A percentile compares a stretch with the other conserved stretches of the same genome.
Evolutionary conservation across 2,113 vertebrate species (phyloP).

Genomic region (Connochaetes taurinus): DNA sequence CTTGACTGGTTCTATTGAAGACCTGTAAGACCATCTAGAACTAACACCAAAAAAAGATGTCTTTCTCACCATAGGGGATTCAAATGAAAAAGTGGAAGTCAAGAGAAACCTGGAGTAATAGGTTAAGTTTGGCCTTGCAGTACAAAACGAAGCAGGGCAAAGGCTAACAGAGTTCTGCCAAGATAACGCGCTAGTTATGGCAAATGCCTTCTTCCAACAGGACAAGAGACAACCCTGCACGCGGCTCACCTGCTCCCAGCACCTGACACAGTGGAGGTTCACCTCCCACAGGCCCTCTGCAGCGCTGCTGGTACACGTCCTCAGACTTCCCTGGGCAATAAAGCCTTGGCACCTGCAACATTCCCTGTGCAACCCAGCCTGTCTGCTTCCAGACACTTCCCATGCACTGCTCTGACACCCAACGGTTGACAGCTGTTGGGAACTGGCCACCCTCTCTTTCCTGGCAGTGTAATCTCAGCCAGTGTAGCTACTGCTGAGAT

Average conservation of each 20-base stretch:
- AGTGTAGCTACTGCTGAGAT: not conserved
- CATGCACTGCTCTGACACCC: not conserved
- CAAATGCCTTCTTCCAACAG: not conserved
- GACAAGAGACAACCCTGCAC: not conserved
- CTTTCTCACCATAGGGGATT: not conserved
- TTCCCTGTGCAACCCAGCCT: not conserved
- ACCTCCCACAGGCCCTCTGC: not conserved
- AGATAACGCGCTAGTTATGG: not conserved
- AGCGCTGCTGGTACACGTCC: not conserved
- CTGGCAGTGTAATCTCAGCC: not conserved
- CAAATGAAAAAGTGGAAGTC: not conserved
- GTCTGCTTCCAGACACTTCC: not conserved
- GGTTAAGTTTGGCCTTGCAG: not conserved
- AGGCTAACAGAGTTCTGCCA: not conserved
- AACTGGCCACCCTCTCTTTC: not conserved
- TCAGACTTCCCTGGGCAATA: not conserved
- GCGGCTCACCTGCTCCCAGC: not conserved
- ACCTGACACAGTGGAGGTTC: not conserved
- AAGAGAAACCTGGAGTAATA: not conserved
- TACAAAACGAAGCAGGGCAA: not conserved
- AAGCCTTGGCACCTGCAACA: not conserved
- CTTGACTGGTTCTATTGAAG: not conserved
- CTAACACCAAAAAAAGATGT: not conserved
- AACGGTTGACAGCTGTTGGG: not conserved
- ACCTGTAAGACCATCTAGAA: not conserved